Percentiles rank a stretch among this genome's conserved stretches.
Evolutionary conservation across 2,797 vertebrate species (phyloP).

Genomic region (Choloepus didactylus): DNA sequence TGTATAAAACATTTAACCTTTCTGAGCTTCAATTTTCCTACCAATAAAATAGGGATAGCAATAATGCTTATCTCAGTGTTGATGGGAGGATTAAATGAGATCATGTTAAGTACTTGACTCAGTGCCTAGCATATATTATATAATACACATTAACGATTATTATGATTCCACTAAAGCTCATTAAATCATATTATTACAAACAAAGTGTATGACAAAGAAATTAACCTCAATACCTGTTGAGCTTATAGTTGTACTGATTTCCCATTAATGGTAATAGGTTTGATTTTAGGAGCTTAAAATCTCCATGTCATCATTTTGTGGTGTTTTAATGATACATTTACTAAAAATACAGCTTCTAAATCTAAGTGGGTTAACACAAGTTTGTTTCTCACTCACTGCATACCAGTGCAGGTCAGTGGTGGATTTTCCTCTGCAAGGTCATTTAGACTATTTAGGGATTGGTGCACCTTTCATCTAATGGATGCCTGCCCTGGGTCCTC

Average conservation of each 20-base stretch:
- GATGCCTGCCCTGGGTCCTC: not conserved
- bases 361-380: not conserved
- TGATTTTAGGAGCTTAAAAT: not conserved
- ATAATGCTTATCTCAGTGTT: not conserved
- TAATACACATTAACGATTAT: slow-evolving; percentile 26
- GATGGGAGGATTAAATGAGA: not conserved
- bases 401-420: not conserved
- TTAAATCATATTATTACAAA: slow-evolving; percentile 11
- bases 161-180: not conserved
- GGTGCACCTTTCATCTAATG: not conserved
- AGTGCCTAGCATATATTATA: not conserved
- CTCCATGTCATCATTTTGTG: not conserved
- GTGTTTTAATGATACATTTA: not conserved
- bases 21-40: not conserved
- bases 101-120: not conserved
- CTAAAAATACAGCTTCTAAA: slow-evolving; percentile 8
- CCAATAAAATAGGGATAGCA: not conserved
- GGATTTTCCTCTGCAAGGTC: not conserved
- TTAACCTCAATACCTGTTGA: not conserved
- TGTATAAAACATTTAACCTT: not conserved
- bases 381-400: slow-evolving; percentile 32
- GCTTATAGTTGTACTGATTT: not conserved
- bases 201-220: not conserved
- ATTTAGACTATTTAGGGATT: not conserved
- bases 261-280: not conserved